Base-by-base conservation (phyloP, 2,797 vertebrate species). In the Hemitrygon akajei region DNA sequence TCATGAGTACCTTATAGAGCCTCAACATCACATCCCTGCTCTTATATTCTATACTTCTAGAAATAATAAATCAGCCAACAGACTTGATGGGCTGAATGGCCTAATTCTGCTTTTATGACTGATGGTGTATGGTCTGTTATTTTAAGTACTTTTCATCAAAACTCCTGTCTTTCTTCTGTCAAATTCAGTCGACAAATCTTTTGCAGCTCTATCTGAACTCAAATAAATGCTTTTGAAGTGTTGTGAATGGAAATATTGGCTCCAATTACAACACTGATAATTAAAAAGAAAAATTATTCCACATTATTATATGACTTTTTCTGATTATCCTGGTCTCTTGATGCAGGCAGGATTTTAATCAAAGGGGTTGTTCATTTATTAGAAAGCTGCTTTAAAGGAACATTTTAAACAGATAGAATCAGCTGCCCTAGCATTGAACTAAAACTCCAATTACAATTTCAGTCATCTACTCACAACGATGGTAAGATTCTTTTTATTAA, bases 361-460 rank as follows among this genome's bases (percentile, higher is more conserved):
- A 87, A 60, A 7, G 86, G 2, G 34, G 6, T 22, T 16, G 2
- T 22, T 34, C 60, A 37, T 89, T 34, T 66, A 66, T 69, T 69
- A 34, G 18, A 69, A 89, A 22, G n/a, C n/a, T 69, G 1, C 86
- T 66, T 66, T 66, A 69, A 69, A 69, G 60, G 60, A 66, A 89
- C 16, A 22, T n/a, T 34, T 69, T 16, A 20, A 20, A 37, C 30
- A 66, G 60, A 89, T 63, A 22, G 6, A 89, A 69, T 20, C 66
- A 89, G 66, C 63, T 89, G 66, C n/a, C 34, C 25, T 20, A 16
- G 47, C 60, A 89, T 37, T 37, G 16, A 63, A 89, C n/a, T 18
- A 66, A 80, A 89, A 37, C 66, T 60, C n/a, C 86, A 89, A 69
- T 89, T 89, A 89, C 60, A 34, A 34, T 22, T 89, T 69, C 86